Percentiles rank a stretch among this genome's conserved stretches.
These are phyloP conservation scores for Ophioninae sp. DNA, from an alignment of 2,888 invertebrate genomes.

Conservation along the genomic window DNA sequence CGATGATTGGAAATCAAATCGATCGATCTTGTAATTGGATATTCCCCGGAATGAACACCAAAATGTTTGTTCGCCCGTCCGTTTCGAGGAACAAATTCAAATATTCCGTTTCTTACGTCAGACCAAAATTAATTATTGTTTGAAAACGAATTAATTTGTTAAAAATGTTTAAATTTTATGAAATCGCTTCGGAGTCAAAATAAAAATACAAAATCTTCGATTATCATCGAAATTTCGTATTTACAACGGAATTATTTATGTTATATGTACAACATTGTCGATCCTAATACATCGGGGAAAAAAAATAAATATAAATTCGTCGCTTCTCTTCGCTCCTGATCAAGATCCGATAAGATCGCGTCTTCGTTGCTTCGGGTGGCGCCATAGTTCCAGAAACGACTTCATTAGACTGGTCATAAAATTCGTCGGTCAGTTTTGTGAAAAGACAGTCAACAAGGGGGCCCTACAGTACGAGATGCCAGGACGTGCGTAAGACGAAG, in stretches of 20 bases:
- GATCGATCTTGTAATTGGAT: slow-evolving; percentile 51
- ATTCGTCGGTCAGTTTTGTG: slow-evolving; percentile 73
- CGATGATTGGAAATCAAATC: slow-evolving; percentile 59
- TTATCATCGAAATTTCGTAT: slow-evolving; percentile 28
- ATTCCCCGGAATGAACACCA: slow-evolving; percentile 3
- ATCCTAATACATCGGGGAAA: slow-evolving; percentile 27
- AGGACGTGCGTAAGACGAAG: slow-evolving; percentile 59
- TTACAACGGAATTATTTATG: slow-evolving; percentile 1
- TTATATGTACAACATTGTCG: slow-evolving; percentile 6
- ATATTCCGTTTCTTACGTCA: neutral
- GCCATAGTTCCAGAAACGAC: slow-evolving; percentile 68
- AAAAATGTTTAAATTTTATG: too few relatives aligned
- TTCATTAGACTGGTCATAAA: slow-evolving; percentile 80
- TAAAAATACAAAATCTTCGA: too few relatives aligned
- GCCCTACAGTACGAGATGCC: slow-evolving; percentile 55
- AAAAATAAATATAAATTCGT: slow-evolving; percentile 63
- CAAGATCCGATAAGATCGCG: slow-evolving; percentile 77
- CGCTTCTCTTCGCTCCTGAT: slow-evolving; percentile 73
- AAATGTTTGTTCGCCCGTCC: slow-evolving; percentile 17
- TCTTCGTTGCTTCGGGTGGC: slow-evolving; percentile 61
- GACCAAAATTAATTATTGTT: neutral
- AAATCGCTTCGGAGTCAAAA: too few relatives aligned
- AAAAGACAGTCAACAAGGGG: slow-evolving; percentile 66
- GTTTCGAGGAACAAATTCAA: neutral
- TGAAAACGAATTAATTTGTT: neutral